Evolutionary conservation across 2,888 invertebrate species (phyloP), one percentile per base, ranked within the genome.

Genomic region (Yponomeuta sedellus): DNA sequence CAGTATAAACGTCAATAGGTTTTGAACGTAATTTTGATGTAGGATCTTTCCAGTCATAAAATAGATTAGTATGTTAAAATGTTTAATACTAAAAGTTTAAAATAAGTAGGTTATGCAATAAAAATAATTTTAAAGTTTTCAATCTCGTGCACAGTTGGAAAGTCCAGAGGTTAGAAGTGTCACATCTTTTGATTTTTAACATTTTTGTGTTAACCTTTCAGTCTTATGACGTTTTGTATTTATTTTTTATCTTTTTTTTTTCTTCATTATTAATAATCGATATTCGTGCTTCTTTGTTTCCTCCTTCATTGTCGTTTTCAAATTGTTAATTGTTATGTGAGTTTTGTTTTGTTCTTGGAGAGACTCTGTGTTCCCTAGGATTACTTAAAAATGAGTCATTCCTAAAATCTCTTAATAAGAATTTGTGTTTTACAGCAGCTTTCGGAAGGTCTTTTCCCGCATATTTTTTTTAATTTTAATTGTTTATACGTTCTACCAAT

Each of bases 171-270:
- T 20, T 39, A 39, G 34, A 34, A 34, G 10, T 34, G 58, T 58
- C 20, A 56, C 28, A 28, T 16, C 57, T 20, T 65, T 28, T 20
- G 39, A 75, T 79, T 81, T 52, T 52, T 16, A 52, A 52, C 44
- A 52, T 52, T 52, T 52, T 52, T 52, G 44, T 81, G 81, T 84
- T 83, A 85, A 88, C 83, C 86, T 80, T 80, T 88, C 89, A 88
- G 90, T 91, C 89, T 89, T 90, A 88, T 88, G 87, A 88, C 88
- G 85, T 86, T 80, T 77, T 78, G 74, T 82, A 74, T 80, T 74
- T 82, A 74, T 80, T 74, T 77, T 79, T 76, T 74, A 39, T 34
- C 62, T 28, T 66, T 28, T 66, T 44, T 28, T 20, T 56, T 52
- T 28, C 52, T 22, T 25, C 1, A 56, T 34, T 63, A 40, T 19